A percentile compares a stretch with the other conserved stretches of the same genome.
phyloP scores from a whole-genome alignment of 2,113 vertebrate genomes.

The Typhlomys cinereus region DNA sequence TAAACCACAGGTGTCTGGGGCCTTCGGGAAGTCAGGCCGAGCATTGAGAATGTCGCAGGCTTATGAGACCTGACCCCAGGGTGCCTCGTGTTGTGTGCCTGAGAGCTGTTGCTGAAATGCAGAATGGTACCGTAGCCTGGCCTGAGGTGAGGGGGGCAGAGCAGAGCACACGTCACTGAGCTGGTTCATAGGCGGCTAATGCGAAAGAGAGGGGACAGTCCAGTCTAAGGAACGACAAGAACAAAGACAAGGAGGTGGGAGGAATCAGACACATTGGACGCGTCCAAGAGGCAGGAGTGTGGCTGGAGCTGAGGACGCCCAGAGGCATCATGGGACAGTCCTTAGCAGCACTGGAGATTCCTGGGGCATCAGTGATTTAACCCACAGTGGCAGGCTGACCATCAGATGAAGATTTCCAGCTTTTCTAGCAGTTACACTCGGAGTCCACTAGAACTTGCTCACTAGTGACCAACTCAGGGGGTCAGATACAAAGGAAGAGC shows the following conservation, averaged over 20 bases:
- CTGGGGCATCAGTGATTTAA: neutral
- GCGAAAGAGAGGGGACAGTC: neutral
- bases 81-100: neutral
- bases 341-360: neutral
- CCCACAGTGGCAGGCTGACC: neutral
- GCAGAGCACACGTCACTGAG: neutral
- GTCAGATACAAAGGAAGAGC: neutral
- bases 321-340: neutral
- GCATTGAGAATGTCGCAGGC: neutral
- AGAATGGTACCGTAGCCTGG: neutral
- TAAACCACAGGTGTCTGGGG: neutral
- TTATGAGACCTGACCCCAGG: neutral
- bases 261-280: neutral
- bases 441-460: neutral
- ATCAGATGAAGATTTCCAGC: neutral
- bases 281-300: neutral
- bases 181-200: neutral
- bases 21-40: neutral
- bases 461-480: neutral
- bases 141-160: rapidly evolving
- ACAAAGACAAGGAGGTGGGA: neutral
- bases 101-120: neutral
- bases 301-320: neutral
- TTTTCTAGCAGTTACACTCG: neutral
- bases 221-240: neutral